These are phyloP conservation scores for Agriopis marginaria DNA, from an alignment of 2,888 invertebrate genomes.

Conservation along the genomic window DNA sequence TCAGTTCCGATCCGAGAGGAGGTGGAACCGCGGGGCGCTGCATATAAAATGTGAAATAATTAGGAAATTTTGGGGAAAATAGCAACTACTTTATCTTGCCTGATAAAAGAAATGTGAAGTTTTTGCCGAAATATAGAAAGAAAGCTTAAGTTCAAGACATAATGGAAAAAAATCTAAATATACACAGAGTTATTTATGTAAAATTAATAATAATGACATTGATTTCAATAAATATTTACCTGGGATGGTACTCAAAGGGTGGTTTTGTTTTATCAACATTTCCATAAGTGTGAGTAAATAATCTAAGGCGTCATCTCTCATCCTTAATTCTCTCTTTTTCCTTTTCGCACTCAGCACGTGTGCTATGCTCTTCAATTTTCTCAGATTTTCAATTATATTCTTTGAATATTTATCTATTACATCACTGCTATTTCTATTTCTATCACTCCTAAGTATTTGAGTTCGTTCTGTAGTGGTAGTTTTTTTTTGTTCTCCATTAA, in stretches of 20 bases:
- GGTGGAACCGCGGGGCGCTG: too few relatives aligned
- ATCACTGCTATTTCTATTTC: conserved; percentile 37
- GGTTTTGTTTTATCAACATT: conserved; percentile 68
- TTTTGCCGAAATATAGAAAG: too few relatives aligned
- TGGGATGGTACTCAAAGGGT: conserved; percentile 57
- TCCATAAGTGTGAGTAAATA: conserved; percentile 74
- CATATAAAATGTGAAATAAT: too few relatives aligned
- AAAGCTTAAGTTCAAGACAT: too few relatives aligned
- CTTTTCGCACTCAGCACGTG: conserved; percentile 56
- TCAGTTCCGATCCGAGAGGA: too few relatives aligned
- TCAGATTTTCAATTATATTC: conserved; percentile 69
- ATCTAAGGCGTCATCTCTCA: conserved; percentile 65
- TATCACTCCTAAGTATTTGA: conserved; percentile 35
- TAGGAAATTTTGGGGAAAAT: too few relatives aligned
- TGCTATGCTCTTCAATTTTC: conserved; percentile 65
- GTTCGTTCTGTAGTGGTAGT: conserved; percentile 30
- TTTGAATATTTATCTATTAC: conserved; percentile 61
- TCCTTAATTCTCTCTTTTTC: conserved; percentile 58
- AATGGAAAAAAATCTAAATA: too few relatives aligned
- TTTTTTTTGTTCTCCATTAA: conserved; percentile 54
- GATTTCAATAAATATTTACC: conserved; percentile 51
- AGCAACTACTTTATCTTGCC: too few relatives aligned
- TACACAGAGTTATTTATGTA: too few relatives aligned
- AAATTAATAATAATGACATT: too few relatives aligned
- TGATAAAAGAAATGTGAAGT: too few relatives aligned